These are phyloP conservation scores for Porites rus DNA, from an alignment of 92 coral and sea anemone genomes.

Conservation along the genomic window DNA sequence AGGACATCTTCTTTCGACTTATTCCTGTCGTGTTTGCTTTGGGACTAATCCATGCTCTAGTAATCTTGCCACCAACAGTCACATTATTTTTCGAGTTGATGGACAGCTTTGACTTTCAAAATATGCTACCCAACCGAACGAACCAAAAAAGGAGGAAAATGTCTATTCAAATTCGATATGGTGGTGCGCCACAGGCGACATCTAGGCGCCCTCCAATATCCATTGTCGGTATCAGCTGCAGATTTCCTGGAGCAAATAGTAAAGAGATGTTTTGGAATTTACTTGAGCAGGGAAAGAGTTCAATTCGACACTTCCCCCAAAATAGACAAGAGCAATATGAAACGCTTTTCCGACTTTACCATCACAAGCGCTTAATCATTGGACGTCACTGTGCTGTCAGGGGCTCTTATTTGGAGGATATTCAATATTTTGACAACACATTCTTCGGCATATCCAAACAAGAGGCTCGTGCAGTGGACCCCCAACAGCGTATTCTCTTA, in stretches of 20 bases:
- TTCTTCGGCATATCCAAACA: slow-evolving; percentile 80
- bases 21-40: slow-evolving; percentile 58
- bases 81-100: not conserved
- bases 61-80: slow-evolving; percentile 47
- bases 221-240: slow-evolving; percentile 82
- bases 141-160: not conserved
- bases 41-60: slow-evolving; percentile 64
- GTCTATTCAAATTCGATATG: not conserved
- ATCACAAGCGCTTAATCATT: slow-evolving; percentile 67
- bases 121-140: not conserved
- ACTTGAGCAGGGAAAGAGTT: slow-evolving; percentile 65
- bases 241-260: slow-evolving; percentile 74
- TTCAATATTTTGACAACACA: slow-evolving; percentile 68
- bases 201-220: slow-evolving; percentile 40
- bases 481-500: slow-evolving; percentile 80
- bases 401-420: slow-evolving; percentile 80
- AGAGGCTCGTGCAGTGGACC: slow-evolving; percentile 83
- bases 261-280: slow-evolving; percentile 78
- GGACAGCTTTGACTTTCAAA: not conserved
- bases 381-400: slow-evolving; percentile 72
- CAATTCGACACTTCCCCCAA: slow-evolving; percentile 55
- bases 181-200: not conserved
- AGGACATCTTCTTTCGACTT: slow-evolving; percentile 49
- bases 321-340: slow-evolving; percentile 63
- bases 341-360: slow-evolving; percentile 47